Conservation (phyloP, 1,140 invertebrate genomes). For the Monomorium pharaonis region DNA sequence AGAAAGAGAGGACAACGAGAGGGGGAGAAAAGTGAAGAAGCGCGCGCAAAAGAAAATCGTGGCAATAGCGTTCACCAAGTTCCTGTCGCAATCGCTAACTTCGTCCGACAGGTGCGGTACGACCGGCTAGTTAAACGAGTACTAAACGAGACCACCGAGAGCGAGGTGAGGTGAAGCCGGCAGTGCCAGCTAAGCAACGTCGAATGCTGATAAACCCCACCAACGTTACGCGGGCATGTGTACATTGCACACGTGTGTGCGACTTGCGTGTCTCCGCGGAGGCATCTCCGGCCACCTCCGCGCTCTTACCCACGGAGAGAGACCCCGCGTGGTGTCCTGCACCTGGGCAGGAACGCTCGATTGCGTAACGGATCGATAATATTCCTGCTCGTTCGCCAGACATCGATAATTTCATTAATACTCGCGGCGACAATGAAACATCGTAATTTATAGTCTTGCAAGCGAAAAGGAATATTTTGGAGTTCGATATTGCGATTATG, state of each 20-base stretch:
- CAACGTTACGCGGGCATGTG: slow-evolving; percentile 54
- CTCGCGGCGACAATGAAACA: neutral
- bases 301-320: slow-evolving; percentile 12
- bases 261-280: slow-evolving; percentile 41
- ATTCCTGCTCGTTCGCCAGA: neutral
- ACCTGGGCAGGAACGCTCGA: neutral
- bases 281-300: slow-evolving; percentile 58
- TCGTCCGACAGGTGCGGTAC: slow-evolving; percentile 38
- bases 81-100: neutral
- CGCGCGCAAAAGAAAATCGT: too few species aligned
- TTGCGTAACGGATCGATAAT: neutral
- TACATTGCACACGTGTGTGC: slow-evolving; percentile 56
- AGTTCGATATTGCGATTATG: neutral
- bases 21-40: neutral
- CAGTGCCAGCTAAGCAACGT: slow-evolving; percentile 74
- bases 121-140: slow-evolving; percentile 63
- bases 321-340: neutral
- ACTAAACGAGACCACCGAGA: slow-evolving; percentile 62
- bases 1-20: neutral
- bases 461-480: neutral
- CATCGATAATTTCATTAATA: neutral
- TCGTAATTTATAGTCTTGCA: neutral
- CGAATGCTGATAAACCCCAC: slow-evolving; percentile 77
- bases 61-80: too few species aligned
- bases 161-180: slow-evolving; percentile 64